Percentiles rank a stretch among this genome's conserved stretches.
phyloP scores from a whole-genome alignment of 2,888 invertebrate species.

The Bembecia ichneumoniformis region DNA sequence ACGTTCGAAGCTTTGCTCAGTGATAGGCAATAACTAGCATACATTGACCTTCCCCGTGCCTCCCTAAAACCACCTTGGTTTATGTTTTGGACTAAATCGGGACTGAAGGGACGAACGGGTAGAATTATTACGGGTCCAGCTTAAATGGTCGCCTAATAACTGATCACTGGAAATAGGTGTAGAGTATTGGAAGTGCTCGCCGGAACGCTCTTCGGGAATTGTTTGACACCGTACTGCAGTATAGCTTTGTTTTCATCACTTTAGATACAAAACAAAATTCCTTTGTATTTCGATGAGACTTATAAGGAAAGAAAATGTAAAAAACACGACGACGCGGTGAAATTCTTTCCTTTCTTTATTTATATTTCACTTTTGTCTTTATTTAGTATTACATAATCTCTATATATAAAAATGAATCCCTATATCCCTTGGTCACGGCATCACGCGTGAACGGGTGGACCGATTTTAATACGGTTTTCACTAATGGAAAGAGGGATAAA shows the following conservation, averaged over 20 bases:
- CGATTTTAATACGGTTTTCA: too few relatives aligned
- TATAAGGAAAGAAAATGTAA: too few relatives aligned
- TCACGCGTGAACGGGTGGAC: too few relatives aligned
- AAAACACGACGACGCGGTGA: too few relatives aligned
- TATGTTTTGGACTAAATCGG: slow-evolving; percentile 2
- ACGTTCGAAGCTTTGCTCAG: slow-evolving; percentile 21
- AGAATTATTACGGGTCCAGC: slow-evolving; percentile 24
- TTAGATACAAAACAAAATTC: too few relatives aligned
- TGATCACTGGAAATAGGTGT: not conserved
- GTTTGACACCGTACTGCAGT: not conserved
- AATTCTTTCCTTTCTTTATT: too few relatives aligned
- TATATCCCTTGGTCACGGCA: too few relatives aligned
- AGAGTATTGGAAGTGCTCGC: not conserved
- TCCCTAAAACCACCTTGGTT: slow-evolving; percentile 9
- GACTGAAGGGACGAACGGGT: slow-evolving; percentile 17
- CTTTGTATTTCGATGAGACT: too few relatives aligned
- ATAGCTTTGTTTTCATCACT: not conserved
- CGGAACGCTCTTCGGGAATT: not conserved
- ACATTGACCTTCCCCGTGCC: slow-evolving; percentile 31
- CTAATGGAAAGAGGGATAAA: too few relatives aligned
- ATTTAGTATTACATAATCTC: too few relatives aligned
- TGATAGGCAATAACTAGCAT: slow-evolving; percentile 33
- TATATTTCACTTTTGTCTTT: too few relatives aligned
- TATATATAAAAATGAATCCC: too few relatives aligned
- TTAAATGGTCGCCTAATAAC: slow-evolving; percentile 15